These are phyloP conservation scores for Geodia barretti DNA, from an alignment of 37 sponge, comb jelly and placozoan species.

Conservation along the genomic window DNA sequence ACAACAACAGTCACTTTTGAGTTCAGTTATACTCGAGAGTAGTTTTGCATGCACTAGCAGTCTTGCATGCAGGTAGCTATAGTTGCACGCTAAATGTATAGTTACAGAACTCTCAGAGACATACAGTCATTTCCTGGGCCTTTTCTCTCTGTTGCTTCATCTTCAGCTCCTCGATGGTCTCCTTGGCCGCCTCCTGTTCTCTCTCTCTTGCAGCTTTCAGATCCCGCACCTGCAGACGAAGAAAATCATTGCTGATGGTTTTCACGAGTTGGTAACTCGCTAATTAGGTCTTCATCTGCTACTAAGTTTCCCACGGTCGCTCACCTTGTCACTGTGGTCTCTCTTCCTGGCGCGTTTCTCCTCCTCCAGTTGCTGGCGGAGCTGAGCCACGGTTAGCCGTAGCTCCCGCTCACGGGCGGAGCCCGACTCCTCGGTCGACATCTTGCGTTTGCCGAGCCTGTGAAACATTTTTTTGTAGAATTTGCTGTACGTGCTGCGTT, in stretches of 20 bases:
- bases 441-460: neutral
- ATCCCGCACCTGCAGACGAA: constrained; percentile 1
- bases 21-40: too few relatives aligned
- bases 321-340: neutral
- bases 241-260: neutral
- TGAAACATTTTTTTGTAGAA: neutral
- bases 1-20: too few relatives aligned
- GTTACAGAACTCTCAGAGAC: neutral
- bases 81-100: neutral
- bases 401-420: neutral
- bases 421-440: neutral
- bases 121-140: neutral
- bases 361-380: neutral
- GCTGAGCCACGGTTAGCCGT: constrained; percentile 1
- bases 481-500: too few relatives aligned
- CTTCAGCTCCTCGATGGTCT: neutral
- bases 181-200: neutral
- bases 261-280: neutral
- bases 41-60: too few relatives aligned
- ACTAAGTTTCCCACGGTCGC: too few relatives aligned
- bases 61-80: neutral
- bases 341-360: neutral
- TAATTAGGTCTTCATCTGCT: too few relatives aligned
- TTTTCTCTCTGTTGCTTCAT: constrained; percentile 4
- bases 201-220: constrained; percentile 1